Evolutionary conservation across 2,113 vertebrate species (phyloP).

Genomic region (Corvus moneduloides): DNA sequence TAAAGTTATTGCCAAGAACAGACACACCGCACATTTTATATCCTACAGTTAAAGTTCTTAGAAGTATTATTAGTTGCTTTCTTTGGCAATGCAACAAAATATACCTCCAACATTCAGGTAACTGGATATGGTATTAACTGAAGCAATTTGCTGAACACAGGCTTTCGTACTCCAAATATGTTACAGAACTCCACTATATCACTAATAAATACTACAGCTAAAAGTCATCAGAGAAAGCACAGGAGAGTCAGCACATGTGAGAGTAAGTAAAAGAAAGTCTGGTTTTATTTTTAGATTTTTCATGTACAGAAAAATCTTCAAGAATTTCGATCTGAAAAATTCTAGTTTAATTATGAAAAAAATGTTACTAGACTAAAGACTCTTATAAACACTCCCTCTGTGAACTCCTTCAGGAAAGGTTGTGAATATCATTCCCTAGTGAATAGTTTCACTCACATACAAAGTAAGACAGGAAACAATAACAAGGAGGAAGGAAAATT

Average conservation of each 20-base stretch:
- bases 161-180: constrained; percentile 59
- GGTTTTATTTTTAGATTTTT: background rate
- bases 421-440: background rate
- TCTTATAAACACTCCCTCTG: background rate
- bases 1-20: constrained; percentile 42
- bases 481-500: constrained; percentile 49
- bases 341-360: background rate
- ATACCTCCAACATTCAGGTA: constrained; percentile 74
- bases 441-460: background rate
- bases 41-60: constrained; percentile 65
- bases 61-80: constrained; percentile 72
- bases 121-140: constrained; percentile 68
- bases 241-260: background rate
- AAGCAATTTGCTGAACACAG: constrained; percentile 72
- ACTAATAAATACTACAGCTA: constrained; percentile 15
- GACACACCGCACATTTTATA: constrained; percentile 51
- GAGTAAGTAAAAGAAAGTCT: background rate
- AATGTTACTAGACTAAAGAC: background rate
- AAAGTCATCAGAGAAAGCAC: background rate
- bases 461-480: constrained; percentile 45
- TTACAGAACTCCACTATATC: constrained; percentile 40
- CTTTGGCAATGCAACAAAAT: constrained; percentile 72
- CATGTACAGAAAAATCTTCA: background rate
- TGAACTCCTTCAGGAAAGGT: background rate
- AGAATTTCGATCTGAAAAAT: background rate